Conservation (phyloP, 2,888 invertebrate species). For the Xylophagus ater region DNA sequence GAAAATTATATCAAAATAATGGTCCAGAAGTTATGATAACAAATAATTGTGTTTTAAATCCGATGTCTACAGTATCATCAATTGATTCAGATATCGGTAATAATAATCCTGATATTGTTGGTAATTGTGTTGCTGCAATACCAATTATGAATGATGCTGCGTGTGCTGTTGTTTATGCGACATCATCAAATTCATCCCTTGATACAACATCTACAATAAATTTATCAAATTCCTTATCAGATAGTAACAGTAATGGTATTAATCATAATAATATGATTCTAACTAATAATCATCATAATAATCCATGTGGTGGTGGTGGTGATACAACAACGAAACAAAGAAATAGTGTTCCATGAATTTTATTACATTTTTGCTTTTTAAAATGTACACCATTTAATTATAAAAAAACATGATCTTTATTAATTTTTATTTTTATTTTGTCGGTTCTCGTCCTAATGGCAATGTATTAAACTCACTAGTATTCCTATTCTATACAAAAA, state of each 20-base stretch:
- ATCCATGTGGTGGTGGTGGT: background rate
- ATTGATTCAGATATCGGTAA: conserved; percentile 1
- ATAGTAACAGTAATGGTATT: conserved; percentile 1
- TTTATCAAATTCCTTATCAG: conserved; percentile 1
- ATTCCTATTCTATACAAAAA: too few relatives aligned
- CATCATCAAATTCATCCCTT: background rate
- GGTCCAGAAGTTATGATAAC: conserved; percentile 7
- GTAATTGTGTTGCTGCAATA: background rate
- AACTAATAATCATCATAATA: background rate
- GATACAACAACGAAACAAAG: conserved; percentile 3
- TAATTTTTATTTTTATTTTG: too few relatives aligned
- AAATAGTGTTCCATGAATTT: conserved; percentile 16
- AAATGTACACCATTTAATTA: too few relatives aligned
- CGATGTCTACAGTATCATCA: background rate
- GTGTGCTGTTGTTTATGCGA: conserved; percentile 9
- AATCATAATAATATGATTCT: background rate
- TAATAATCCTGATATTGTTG: background rate
- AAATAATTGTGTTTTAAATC: background rate
- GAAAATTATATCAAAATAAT: conserved; percentile 5
- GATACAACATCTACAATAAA: background rate
- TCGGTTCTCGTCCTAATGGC: too few relatives aligned
- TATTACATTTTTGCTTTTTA: conserved; percentile 11
- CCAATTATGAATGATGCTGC: conserved; percentile 8
- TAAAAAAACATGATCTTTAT: too few relatives aligned
- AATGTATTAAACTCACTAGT: too few relatives aligned